phyloP scores from a whole-genome alignment of 2,797 vertebrate species.

The Catamblyrhynchus diadema region DNA sequence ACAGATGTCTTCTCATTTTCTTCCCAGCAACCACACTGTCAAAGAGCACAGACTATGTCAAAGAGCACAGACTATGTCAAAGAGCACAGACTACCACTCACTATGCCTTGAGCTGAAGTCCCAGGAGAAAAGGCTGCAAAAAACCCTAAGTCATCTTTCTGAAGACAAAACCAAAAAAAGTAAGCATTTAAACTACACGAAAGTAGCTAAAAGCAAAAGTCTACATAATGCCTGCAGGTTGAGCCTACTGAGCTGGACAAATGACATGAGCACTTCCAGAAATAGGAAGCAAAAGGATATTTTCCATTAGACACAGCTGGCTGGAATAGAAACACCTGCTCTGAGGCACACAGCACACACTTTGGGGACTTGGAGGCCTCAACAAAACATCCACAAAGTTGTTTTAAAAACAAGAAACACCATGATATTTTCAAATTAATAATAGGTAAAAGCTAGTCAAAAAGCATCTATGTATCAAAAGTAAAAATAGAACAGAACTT shows the following conservation, averaged over 20 bases:
- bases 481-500: neutral
- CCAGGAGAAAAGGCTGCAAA: neutral
- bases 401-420: neutral
- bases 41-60: neutral
- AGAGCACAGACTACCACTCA: neutral
- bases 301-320: neutral
- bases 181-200: neutral
- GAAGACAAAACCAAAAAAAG: neutral
- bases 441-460: neutral
- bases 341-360: neutral
- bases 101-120: neutral
- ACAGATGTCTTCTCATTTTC: neutral
- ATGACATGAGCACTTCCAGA: neutral
- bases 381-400: neutral
- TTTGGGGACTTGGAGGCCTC: neutral
- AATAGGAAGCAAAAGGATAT: neutral
- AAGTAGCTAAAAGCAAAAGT: neutral
- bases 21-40: neutral
- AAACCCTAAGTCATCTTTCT: fast-evolving
- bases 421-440: neutral
- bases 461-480: neutral
- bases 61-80: no score
- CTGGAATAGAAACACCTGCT: neutral
- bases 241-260: neutral
- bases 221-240: neutral